Base-by-base conservation (phyloP, 2,113 vertebrate species). In the Poeciliopsis retropinna region DNA sequence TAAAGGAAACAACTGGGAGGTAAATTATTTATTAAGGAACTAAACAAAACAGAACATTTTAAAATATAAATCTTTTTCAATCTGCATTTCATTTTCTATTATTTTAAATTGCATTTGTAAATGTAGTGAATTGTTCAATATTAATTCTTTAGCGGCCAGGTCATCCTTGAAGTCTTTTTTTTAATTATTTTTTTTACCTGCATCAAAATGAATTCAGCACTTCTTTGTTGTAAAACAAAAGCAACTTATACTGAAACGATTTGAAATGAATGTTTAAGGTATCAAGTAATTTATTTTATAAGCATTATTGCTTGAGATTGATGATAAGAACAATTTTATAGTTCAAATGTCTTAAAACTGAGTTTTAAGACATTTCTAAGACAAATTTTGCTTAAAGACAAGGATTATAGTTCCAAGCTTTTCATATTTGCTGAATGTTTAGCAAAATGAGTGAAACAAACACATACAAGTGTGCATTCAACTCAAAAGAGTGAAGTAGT, bases 321-420 rank as follows among this genome's bases (percentile, higher is more conserved):
- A 0, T 3, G 25, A n/a, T 11, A 25, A n/a, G 9, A 57, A 57
- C 22, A n/a, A 57, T 57, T 17, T 0, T 4, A 17, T 7, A 22
- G 19, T 19, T 54, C 5, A 54, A 3, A 51, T n/a, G 51, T 54
- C 22, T 54, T n/a, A 54, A 54, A 54, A 25, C 5, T 15, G 6
- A 2, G 51, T n/a, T 37, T 37, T 37, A 25, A 19, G 29, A 63
- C 61, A 37, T 37, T 37, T 3, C 9, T 8, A 29, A 29, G 3
- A 62, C 12, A 3, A 76, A 3, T 60, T 34, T 27, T 39, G 3
- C 69, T 68, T 62, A 0, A 60, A 34, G 14, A 54, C 25, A 1
- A 10, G 78, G n/a, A 78, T 69, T 10, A 80, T 73, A 64, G 78
- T 78, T 85, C 73, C 70, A 81, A 75, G 70, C 54, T 13, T 60